These are phyloP conservation scores for Rana temporaria DNA, from an alignment of 2,113 vertebrate genomes.

Conservation along the genomic window DNA sequence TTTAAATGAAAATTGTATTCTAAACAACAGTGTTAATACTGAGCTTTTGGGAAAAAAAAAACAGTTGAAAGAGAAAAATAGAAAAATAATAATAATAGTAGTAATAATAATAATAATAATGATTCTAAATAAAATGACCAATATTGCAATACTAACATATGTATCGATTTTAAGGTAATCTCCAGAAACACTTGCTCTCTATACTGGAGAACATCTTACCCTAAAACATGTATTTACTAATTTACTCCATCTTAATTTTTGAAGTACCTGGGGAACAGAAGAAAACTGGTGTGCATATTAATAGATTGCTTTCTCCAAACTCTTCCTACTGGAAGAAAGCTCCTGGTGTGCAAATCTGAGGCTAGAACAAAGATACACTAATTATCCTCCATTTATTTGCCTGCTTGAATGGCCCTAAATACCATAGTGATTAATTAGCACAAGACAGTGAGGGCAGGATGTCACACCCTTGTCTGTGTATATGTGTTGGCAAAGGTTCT, in stretches of 20 bases:
- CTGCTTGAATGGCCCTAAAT: slow-evolving; percentile 94
- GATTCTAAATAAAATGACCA: no score
- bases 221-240: slow-evolving; percentile 80
- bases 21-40: no score
- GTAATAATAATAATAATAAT: no score
- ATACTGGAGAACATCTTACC: slow-evolving; percentile 74
- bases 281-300: slow-evolving; percentile 87
- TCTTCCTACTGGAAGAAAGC: slow-evolving; percentile 76
- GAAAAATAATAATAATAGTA: no score
- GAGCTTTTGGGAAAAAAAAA: no score
- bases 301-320: slow-evolving; percentile 83
- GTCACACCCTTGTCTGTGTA: slow-evolving; percentile 86
- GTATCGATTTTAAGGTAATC: neutral
- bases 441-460: slow-evolving; percentile 89
- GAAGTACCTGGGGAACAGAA: slow-evolving; percentile 79
- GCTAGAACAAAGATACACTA: slow-evolving; percentile 93
- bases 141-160: no score
- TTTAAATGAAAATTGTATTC: no score
- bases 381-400: slow-evolving; percentile 95
- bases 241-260: slow-evolving; percentile 84
- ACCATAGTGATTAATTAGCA: slow-evolving; percentile 95
- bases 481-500: slow-evolving; percentile 84
- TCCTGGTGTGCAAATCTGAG: slow-evolving; percentile 80
- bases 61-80: no score
- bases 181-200: slow-evolving; percentile 16